Percentiles rank a stretch among this genome's conserved stretches.
phyloP scores from a whole-genome alignment of 2,113 vertebrate genomes.

The Anhinga anhinga region DNA sequence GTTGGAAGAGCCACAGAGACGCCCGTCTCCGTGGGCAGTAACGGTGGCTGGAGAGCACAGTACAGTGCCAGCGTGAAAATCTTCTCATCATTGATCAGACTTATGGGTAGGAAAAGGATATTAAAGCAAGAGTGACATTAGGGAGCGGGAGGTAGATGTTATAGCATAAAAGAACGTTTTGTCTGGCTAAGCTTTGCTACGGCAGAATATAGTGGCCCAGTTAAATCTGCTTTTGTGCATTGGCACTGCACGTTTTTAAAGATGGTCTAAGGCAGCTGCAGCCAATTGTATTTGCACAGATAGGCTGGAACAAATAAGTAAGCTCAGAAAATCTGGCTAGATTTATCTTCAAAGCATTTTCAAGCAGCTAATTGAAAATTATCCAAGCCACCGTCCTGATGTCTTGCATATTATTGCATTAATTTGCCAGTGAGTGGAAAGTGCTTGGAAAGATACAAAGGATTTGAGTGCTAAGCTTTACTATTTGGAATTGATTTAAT shows the following conservation, averaged over 20 bases:
- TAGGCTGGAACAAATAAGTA: slow-evolving; percentile 35
- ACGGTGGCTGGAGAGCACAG: neutral
- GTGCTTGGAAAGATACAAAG: slow-evolving; percentile 16
- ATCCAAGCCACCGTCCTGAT: slow-evolving; percentile 33
- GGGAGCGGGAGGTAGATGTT: neutral
- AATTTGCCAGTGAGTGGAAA: neutral
- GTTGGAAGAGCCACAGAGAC: neutral
- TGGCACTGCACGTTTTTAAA: neutral
- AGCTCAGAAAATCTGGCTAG: slow-evolving; percentile 13
- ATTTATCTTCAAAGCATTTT: slow-evolving; percentile 55
- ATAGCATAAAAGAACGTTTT: neutral
- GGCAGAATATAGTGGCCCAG: neutral
- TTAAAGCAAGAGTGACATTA: neutral
- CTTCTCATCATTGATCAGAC: neutral
- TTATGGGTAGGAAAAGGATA: neutral
- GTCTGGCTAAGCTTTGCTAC: neutral
- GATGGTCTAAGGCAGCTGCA: slow-evolving; percentile 34
- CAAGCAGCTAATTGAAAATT: slow-evolving; percentile 50
- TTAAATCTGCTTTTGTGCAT: neutral
- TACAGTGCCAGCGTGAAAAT: neutral
- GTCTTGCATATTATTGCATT: neutral
- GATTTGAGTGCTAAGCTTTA: neutral
- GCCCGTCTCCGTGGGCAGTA: neutral
- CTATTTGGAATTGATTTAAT: neutral
- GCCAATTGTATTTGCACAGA: slow-evolving; percentile 18